Percentiles rank a stretch among this genome's conserved stretches.
phyloP scores from a whole-genome alignment of 37 sponge, comb jelly and placozoan genomes.

The Dysidea cf. avara region DNA sequence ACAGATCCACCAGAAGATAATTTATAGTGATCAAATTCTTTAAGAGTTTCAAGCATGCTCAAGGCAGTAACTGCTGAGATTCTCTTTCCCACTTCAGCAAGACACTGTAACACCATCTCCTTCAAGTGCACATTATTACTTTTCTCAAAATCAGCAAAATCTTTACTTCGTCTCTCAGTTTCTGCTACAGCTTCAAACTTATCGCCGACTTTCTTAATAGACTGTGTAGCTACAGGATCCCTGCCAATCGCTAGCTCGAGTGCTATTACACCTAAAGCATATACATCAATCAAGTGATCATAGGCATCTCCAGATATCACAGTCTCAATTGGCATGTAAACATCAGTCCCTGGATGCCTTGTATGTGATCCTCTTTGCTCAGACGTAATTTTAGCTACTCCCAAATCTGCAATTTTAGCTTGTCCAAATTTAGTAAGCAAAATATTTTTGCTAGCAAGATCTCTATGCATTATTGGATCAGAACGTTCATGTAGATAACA shows the following conservation, averaged over 20 bases:
- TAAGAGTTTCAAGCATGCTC: too few relatives aligned
- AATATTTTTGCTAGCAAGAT: slow-evolving; percentile 73
- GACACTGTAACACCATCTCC: too few relatives aligned
- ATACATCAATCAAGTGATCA: slow-evolving; percentile 49
- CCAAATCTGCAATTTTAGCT: slow-evolving; percentile 75
- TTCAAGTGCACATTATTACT: too few relatives aligned
- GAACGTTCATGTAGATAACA: slow-evolving; percentile 72
- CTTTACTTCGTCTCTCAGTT: slow-evolving; percentile 43
- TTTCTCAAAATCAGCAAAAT: slow-evolving; percentile 32
- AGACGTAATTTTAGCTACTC: slow-evolving; percentile 48
- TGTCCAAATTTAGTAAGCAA: slow-evolving; percentile 46
- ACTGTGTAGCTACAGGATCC: slow-evolving; percentile 37
- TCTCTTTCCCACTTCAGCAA: too few relatives aligned
- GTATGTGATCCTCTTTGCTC: slow-evolving; percentile 6
- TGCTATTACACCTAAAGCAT: slow-evolving; percentile 62
- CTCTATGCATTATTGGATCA: slow-evolving; percentile 70
- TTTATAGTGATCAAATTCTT: too few relatives aligned
- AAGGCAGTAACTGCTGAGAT: too few relatives aligned
- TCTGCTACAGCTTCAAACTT: slow-evolving; percentile 44
- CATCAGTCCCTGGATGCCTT: slow-evolving; percentile 68
- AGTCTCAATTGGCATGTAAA: slow-evolving; percentile 75
- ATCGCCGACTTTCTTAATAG: slow-evolving; percentile 3
- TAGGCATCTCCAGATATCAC: slow-evolving; percentile 13
- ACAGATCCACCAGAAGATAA: too few relatives aligned
- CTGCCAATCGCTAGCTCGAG: slow-evolving; percentile 57